These are phyloP conservation scores for Apostichopus californicus DNA, from an alignment of 35 echinoderm and acorn worm genomes.

Conservation along the genomic window DNA sequence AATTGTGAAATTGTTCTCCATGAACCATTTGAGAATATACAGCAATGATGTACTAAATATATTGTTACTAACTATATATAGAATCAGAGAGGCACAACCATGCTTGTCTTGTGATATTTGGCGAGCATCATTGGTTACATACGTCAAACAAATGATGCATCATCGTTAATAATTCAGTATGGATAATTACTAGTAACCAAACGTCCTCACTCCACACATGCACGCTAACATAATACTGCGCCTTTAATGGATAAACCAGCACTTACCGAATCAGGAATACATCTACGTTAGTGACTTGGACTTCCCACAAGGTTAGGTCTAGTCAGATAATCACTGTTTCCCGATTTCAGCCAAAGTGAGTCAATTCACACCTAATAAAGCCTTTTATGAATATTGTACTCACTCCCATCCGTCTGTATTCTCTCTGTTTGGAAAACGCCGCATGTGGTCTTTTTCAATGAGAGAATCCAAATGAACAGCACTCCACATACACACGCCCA, in stretches of 20 bases:
- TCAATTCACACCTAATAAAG: not conserved
- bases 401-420: not conserved
- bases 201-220: no score
- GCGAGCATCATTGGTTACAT: no score
- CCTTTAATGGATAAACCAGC: not conserved
- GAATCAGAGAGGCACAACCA: no score
- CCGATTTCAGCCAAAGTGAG: not conserved
- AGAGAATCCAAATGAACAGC: not conserved
- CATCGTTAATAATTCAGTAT: not conserved
- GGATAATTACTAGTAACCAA: not conserved
- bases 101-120: no score
- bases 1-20: no score
- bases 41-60: no score
- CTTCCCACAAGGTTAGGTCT: not conserved
- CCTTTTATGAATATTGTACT: conserved; percentile 29
- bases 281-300: not conserved
- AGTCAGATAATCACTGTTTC: not conserved
- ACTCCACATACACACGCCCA: not conserved
- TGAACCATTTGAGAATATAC: no score
- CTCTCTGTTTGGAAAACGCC: not conserved
- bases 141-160: not conserved
- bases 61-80: no score
- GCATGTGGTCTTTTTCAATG: not conserved
- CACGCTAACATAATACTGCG: no score
- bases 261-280: not conserved